Conservation (phyloP, 2,797 vertebrate genomes). For the Fratercula arctica region DNA sequence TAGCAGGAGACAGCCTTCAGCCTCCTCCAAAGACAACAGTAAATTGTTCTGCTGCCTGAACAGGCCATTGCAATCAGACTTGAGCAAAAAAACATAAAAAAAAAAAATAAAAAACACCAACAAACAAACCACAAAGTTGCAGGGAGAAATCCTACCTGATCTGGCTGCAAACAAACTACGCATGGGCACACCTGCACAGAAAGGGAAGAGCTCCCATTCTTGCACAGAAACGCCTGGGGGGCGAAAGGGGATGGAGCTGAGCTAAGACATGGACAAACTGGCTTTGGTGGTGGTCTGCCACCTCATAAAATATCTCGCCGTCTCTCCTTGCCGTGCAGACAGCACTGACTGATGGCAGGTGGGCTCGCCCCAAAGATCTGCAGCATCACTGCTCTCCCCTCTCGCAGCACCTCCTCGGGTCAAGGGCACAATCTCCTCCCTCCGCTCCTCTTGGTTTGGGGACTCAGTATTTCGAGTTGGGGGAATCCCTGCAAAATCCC, state of each 20-base stretch:
- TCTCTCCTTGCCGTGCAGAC: background rate
- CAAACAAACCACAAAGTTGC: background rate
- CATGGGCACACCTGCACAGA: background rate
- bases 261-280: background rate
- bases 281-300: background rate
- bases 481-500: background rate
- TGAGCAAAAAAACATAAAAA: conserved; percentile 56
- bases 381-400: background rate
- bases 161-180: conserved; percentile 36
- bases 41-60: conserved; percentile 49
- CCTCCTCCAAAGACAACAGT: conserved; percentile 49
- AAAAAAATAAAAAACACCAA: background rate
- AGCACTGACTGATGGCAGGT: background rate
- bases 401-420: conserved; percentile 8
- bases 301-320: background rate
- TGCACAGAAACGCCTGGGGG: background rate
- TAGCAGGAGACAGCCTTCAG: conserved; percentile 17
- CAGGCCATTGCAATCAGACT: conserved; percentile 49
- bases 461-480: background rate
- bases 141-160: background rate
- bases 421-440: conserved; percentile 19
- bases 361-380: background rate
- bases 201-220: background rate
- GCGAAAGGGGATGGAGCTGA: background rate
- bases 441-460: background rate